Evolutionary conservation across 2,888 invertebrate species (phyloP).

Genomic region (Andrena praecox): DNA sequence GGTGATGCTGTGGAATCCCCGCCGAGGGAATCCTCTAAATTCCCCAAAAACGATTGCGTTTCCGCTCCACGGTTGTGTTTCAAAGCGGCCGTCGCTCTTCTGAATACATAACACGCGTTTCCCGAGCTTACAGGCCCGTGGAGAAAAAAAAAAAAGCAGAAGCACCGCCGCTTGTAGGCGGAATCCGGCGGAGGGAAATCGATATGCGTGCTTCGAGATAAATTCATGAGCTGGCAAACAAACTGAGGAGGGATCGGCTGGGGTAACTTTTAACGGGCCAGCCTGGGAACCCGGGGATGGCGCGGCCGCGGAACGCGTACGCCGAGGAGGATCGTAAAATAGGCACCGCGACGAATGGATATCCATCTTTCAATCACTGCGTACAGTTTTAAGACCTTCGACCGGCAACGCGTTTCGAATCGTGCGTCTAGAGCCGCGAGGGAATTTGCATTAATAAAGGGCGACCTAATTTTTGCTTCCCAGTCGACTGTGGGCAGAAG

Average conservation of each 20-base stretch:
- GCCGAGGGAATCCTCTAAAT: not conserved
- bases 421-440: not conserved
- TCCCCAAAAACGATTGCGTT: not conserved
- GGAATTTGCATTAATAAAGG: not conserved
- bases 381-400: not conserved
- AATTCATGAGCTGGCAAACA: constrained; percentile 26
- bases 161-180: constrained; percentile 8
- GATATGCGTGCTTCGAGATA: constrained; percentile 32
- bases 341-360: not conserved
- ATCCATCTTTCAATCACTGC: not conserved
- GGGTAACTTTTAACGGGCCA: not conserved
- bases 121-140: not conserved
- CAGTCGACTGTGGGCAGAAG: too few relatives aligned
- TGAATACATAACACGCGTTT: constrained; percentile 23
- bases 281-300: not conserved
- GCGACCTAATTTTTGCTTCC: not conserved
- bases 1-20: not conserved
- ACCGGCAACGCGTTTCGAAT: not conserved
- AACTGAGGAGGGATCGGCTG: not conserved
- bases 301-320: not conserved
- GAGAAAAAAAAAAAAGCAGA: constrained; percentile 36
- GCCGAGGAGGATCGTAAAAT: not conserved
- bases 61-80: not conserved
- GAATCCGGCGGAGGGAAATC: constrained; percentile 23
- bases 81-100: constrained; percentile 13